These are phyloP conservation scores for Oryctolagus cuniculus DNA, from an alignment of 2,113 vertebrate species.

Conservation along the genomic window mOryCun1.1 NC_091451.1:13186501-13187000, in stretches of 20 bases:
- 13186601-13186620: slow-evolving; percentile 68
- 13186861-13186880: slow-evolving; percentile 75
- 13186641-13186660: slow-evolving; percentile 77
- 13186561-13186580: slow-evolving; percentile 63
- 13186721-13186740: slow-evolving; percentile 56
- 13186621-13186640: slow-evolving; percentile 78
- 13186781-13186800: slow-evolving; percentile 80
- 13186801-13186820: slow-evolving; percentile 76
- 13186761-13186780: slow-evolving; percentile 78
- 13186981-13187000: slow-evolving; percentile 73
- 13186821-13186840: slow-evolving; percentile 84
- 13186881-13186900: slow-evolving; percentile 79
- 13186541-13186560: slow-evolving; percentile 77
- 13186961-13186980: slow-evolving; percentile 80
- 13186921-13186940: slow-evolving; percentile 81
- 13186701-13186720: not conserved
- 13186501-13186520: slow-evolving; percentile 82
- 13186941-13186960: slow-evolving; percentile 78
- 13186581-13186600: slow-evolving; percentile 73
- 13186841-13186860: slow-evolving; percentile 76
- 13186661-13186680: slow-evolving; percentile 76
- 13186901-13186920: slow-evolving; percentile 86
- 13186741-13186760: slow-evolving; percentile 82
- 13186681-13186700: slow-evolving; percentile 49
- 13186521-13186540: slow-evolving; percentile 74